phyloP scores from a whole-genome alignment of 2,113 vertebrate genomes.

The Egretta garzetta region DNA sequence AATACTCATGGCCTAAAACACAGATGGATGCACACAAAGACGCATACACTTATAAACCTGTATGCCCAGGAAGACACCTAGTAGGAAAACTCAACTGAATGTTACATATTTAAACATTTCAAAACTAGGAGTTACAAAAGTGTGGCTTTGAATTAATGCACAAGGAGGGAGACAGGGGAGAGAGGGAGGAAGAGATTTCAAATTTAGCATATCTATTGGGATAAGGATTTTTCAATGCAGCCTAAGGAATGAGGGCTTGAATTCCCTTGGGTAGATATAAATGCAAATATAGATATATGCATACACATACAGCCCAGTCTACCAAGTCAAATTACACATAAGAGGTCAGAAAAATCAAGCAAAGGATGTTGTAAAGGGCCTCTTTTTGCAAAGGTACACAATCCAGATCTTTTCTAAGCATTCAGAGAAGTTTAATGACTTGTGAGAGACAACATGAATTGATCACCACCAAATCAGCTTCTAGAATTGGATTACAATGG shows the following conservation, averaged over 20 bases:
- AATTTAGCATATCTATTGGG: slow-evolving; percentile 18
- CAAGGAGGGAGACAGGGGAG: not conserved
- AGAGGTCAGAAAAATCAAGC: slow-evolving; percentile 11
- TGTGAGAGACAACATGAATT: not conserved
- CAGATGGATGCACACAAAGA: not conserved
- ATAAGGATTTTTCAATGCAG: slow-evolving; percentile 15
- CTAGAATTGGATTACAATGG: not conserved
- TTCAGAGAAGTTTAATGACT: not conserved
- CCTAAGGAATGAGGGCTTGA: slow-evolving; percentile 34
- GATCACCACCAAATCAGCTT: not conserved
- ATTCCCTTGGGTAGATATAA: slow-evolving; percentile 10
- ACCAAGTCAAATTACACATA: not conserved
- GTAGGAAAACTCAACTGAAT: not conserved
- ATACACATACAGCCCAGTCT: not conserved
- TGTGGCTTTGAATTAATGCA: not conserved
- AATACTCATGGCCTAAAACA: not conserved
- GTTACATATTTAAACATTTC: not conserved
- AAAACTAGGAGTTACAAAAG: not conserved
- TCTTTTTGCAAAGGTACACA: not conserved
- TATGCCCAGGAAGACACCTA: not conserved
- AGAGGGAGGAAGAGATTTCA: not conserved
- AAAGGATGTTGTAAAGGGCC: not conserved
- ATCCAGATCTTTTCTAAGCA: not conserved
- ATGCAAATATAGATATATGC: slow-evolving; percentile 41
- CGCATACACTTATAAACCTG: not conserved